Conservation (phyloP, 1,140 invertebrate genomes). For the Diabrotica undecimpunctata region DNA sequence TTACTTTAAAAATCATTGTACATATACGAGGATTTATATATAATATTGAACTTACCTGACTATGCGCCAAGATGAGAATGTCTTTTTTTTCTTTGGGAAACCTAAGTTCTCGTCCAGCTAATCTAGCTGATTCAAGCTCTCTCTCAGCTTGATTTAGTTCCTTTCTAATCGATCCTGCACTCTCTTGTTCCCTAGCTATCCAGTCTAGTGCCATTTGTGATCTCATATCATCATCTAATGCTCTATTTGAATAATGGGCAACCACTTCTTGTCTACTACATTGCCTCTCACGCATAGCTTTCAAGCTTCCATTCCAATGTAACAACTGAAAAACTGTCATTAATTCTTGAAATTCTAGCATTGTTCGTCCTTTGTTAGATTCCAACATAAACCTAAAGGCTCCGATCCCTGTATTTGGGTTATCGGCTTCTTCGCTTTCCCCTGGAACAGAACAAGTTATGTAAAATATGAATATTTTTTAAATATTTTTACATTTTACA, state of each 20-base stretch:
- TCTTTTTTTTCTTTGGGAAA: constrained; percentile 96
- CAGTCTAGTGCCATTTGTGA: constrained; percentile 94
- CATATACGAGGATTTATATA: too few species aligned
- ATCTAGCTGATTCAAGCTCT: constrained; percentile 83
- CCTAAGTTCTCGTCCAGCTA: constrained; percentile 84
- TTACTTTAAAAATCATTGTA: too few species aligned
- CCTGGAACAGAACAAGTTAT: constrained; percentile 19
- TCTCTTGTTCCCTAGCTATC: constrained; percentile 86
- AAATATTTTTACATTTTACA: too few species aligned
- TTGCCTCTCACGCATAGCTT: constrained; percentile 87
- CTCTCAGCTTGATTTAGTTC: constrained; percentile 81
- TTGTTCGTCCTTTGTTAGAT: constrained; percentile 86
- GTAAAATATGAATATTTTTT: background rate
- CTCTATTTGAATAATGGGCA: constrained; percentile 88
- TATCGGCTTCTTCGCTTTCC: constrained; percentile 68
- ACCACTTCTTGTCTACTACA: constrained; percentile 93
- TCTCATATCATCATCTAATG: constrained; percentile 90
- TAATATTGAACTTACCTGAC: constrained; percentile 59
- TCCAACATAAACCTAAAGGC: constrained; percentile 95
- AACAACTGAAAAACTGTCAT: constrained; percentile 95
- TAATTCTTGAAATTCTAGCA: constrained; percentile 94
- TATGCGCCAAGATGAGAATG: constrained; percentile 83
- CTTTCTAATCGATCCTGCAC: constrained; percentile 70
- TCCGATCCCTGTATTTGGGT: constrained; percentile 81
- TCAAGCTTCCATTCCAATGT: constrained; percentile 93